phyloP scores from a whole-genome alignment of 2,797 vertebrate species.

The Platalea minor region DNA sequence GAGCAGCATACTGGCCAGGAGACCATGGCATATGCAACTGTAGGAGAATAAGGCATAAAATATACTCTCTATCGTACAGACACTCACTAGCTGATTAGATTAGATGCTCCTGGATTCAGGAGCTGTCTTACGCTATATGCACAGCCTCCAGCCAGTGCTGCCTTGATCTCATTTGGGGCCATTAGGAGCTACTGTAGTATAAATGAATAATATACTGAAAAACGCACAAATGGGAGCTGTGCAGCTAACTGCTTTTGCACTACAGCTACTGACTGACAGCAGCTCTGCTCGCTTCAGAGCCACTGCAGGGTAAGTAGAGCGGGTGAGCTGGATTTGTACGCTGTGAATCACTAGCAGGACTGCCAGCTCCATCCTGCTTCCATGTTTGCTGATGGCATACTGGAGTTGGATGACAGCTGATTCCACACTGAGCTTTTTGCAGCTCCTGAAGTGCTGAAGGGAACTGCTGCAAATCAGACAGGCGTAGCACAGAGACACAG shows the following conservation, averaged over 20 bases:
- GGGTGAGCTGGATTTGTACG: not conserved
- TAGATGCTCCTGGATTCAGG: not conserved
- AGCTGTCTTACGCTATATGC: not conserved
- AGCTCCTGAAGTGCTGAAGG: not conserved
- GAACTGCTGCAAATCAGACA: not conserved
- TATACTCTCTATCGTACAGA: not conserved
- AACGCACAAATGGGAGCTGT: not conserved
- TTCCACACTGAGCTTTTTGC: not conserved
- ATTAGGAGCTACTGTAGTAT: not conserved
- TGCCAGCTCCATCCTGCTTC: not conserved
- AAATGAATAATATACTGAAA: not conserved
- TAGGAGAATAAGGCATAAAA: not conserved
- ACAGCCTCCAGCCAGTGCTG: not conserved
- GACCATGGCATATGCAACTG: rapidly evolving
- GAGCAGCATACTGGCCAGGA: not conserved
- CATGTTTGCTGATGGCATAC: rapidly evolving
- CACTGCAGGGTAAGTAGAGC: rapidly evolving
- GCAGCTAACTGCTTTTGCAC: not conserved
- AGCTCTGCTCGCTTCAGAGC: not conserved
- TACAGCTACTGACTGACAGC: not conserved
- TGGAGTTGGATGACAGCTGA: not conserved
- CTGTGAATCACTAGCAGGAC: not conserved
- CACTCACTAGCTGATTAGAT: not conserved
- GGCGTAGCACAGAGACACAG: rapidly evolving
- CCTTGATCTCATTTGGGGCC: not conserved